Percentiles rank a stretch among this genome's conserved stretches.
Evolutionary conservation across 2,113 vertebrate genomes (phyloP).

Genomic region (Toxotes jaculatrix): DNA sequence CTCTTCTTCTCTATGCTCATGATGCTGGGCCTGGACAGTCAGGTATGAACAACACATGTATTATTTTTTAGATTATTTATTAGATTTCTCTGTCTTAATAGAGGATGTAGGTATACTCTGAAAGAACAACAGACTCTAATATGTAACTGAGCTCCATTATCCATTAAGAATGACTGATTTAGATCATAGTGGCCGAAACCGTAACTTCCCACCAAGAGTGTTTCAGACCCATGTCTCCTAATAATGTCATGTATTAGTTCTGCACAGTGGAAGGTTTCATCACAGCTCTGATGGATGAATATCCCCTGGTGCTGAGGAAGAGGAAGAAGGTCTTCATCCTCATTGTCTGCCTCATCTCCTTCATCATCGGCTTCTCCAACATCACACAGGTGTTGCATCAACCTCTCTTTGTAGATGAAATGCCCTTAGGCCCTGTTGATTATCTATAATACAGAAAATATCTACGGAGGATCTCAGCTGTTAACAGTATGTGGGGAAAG

Average conservation of each 20-base stretch:
- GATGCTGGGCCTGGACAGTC: constrained; percentile 94
- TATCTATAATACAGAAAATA: background rate
- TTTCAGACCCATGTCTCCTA: background rate
- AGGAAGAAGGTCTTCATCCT: constrained; percentile 93
- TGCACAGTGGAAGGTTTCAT: constrained; percentile 94
- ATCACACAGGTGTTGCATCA: constrained; percentile 87
- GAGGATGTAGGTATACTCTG: too few species aligned
- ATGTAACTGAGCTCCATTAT: too few species aligned
- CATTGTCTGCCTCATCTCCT: constrained; percentile 89
- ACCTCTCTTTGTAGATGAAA: background rate
- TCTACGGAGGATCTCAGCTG: background rate
- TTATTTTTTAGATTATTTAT: background rate
- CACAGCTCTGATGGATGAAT: constrained; percentile 92
- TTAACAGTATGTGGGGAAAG: background rate
- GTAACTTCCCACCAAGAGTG: too few species aligned
- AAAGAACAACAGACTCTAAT: too few species aligned
- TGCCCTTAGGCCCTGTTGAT: background rate
- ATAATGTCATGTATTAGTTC: constrained; percentile 81
- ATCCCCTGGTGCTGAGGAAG: constrained; percentile 86
- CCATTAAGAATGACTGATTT: too few species aligned
- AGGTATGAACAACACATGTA: constrained; percentile 74
- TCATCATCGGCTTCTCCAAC: constrained; percentile 91
- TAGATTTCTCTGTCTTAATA: too few species aligned
- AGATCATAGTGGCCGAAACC: too few species aligned
- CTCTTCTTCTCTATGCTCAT: constrained; percentile 95